Conservation (phyloP, 2,797 vertebrate genomes). For the Chiloscyllium punctatum region DNA sequence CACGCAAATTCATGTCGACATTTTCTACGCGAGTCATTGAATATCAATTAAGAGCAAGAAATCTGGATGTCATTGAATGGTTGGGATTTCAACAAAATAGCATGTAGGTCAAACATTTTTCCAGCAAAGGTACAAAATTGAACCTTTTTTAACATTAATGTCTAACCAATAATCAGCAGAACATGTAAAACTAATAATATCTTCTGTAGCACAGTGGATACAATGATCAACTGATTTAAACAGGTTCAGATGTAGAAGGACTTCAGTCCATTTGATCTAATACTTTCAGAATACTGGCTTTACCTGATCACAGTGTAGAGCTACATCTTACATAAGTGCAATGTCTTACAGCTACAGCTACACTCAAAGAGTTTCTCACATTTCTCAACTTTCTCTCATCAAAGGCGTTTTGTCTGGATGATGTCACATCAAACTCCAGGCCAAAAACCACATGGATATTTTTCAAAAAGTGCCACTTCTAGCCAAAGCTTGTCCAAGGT, state of each 20-base stretch:
- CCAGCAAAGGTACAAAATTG: not conserved
- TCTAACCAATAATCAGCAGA: not conserved
- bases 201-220: not conserved
- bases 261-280: not conserved
- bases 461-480: not conserved
- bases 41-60: not conserved
- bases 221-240: not conserved
- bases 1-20: not conserved
- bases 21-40: not conserved
- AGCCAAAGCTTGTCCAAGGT: not conserved
- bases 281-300: not conserved
- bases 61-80: not conserved
- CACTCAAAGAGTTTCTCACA: not conserved
- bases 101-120: not conserved
- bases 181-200: not conserved
- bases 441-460: not conserved
- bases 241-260: not conserved
- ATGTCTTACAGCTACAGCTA: not conserved
- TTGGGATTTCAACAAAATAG: not conserved
- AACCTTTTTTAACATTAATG: not conserved
- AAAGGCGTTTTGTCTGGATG: not conserved
- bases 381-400: not conserved
- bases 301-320: not conserved
- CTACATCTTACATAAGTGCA: not conserved
- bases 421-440: not conserved